These are phyloP conservation scores for Daubentonia madagascariensis DNA, from an alignment of 2,113 vertebrate genomes.

Conservation along the genomic window DNA sequence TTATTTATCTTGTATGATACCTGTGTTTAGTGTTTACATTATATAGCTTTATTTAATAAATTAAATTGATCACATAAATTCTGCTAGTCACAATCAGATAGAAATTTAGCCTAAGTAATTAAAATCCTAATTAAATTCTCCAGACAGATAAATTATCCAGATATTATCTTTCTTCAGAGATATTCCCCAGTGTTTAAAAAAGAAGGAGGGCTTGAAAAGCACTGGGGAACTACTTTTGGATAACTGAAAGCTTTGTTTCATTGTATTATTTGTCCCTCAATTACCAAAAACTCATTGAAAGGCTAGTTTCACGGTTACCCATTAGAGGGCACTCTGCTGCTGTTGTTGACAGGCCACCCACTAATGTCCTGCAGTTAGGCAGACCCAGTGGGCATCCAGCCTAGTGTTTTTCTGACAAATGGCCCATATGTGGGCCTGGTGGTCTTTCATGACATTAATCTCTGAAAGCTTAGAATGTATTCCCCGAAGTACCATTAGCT, in stretches of 20 bases:
- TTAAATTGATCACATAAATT: background rate
- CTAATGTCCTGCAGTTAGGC: no score
- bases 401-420: background rate
- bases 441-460: background rate
- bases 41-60: slow-evolving; percentile 42
- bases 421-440: background rate
- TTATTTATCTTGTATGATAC: slow-evolving; percentile 51
- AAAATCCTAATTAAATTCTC: slow-evolving; percentile 14
- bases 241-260: background rate
- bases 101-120: slow-evolving; percentile 11
- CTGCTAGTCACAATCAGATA: background rate
- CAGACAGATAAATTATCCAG: background rate
- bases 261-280: background rate
- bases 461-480: background rate
- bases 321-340: background rate
- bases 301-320: background rate
- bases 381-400: background rate
- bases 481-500: background rate
- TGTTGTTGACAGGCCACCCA: background rate
- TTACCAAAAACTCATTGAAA: background rate
- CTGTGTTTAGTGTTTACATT: slow-evolving; percentile 59
- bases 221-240: background rate
- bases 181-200: background rate
- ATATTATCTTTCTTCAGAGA: background rate
- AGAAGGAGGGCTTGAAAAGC: background rate